Evolutionary conservation across 1,140 invertebrate genomes (phyloP), one percentile per base, ranked within the genome.

Genomic region (Lepidurus packardi): DNA sequence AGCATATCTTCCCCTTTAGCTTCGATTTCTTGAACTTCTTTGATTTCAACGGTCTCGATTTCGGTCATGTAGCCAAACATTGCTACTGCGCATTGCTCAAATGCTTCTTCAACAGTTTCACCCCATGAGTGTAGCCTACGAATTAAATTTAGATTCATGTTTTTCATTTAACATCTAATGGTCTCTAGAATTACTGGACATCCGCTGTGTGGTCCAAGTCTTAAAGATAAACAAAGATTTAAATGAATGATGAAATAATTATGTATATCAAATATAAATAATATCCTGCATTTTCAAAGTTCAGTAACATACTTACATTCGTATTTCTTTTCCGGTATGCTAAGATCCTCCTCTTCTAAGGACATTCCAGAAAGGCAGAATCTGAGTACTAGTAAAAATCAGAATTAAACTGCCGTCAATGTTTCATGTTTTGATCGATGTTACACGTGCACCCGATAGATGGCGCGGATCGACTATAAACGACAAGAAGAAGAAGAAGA

Each of bases 131-230:
- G 95, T 75, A 97, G 85, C 84, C 93, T 95, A 76, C 73, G 74
- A 74, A 9, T 13, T 65, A n/a, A 65, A 47, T 47, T 47, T 74
- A 24, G 43, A 9, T 42, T n/a, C 13, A 74, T 43, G 25, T 41
- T 43, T n/a, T 78, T 45, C 10, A 77, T 78, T n/a, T 44, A 78
- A 73, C 77, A 65, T 78, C 13, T 45, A 24, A 43, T 78, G 16
- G 11, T 24, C 10, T 80, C 74, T 78, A 47, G 82, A 91, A 93
- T 94, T 89, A 96, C 93, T 98, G 97, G 41, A 99, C 93, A 88
- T 98, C 97, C 5, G 97, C 96, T 43, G 97, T 96, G 83, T 98
- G 96, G 83, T 98, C 97, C 82, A 98, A 88, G 90, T 98, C 95
- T 97, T 87, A 79, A 91, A 91, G 82, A 83, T 82, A 79, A 82